A percentile compares a stretch with the other conserved stretches of the same genome.
Evolutionary conservation across 2,888 invertebrate genomes (phyloP).

Genomic region (Julus scandinavius): DNA sequence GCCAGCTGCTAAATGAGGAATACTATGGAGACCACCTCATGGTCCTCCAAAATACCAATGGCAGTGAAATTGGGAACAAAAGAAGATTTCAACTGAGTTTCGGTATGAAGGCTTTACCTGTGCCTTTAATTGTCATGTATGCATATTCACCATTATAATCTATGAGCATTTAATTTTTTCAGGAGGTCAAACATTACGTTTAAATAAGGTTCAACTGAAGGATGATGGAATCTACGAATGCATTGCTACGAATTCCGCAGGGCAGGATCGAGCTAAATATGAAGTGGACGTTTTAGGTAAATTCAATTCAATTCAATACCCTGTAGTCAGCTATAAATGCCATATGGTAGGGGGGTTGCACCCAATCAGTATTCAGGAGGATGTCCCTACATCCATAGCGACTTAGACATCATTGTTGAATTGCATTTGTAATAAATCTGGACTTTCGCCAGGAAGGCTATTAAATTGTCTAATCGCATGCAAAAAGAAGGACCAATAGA

Average conservation of each 20-base stretch:
- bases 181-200: slow-evolving; percentile 26
- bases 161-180: neutral
- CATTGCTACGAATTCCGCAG: slow-evolving; percentile 60
- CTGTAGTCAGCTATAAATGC: too few relatives aligned
- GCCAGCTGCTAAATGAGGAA: neutral
- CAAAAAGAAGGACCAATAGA: too few relatives aligned
- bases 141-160: neutral
- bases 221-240: slow-evolving; percentile 60
- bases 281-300: slow-evolving; percentile 56
- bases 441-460: too few relatives aligned
- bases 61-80: neutral
- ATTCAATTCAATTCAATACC: neutral
- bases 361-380: too few relatives aligned
- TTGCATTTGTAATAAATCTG: too few relatives aligned
- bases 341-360: too few relatives aligned
- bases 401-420: too few relatives aligned
- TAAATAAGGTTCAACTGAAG: slow-evolving; percentile 55
- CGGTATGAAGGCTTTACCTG: neutral
- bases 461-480: too few relatives aligned
- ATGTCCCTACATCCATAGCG: too few relatives aligned
- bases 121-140: neutral
- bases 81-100: slow-evolving; percentile 16
- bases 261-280: slow-evolving; percentile 55
- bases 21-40: neutral
- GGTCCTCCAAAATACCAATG: neutral